phyloP scores from a whole-genome alignment of 2,113 vertebrate species.

The Phalacrocorax aristotelis region DNA sequence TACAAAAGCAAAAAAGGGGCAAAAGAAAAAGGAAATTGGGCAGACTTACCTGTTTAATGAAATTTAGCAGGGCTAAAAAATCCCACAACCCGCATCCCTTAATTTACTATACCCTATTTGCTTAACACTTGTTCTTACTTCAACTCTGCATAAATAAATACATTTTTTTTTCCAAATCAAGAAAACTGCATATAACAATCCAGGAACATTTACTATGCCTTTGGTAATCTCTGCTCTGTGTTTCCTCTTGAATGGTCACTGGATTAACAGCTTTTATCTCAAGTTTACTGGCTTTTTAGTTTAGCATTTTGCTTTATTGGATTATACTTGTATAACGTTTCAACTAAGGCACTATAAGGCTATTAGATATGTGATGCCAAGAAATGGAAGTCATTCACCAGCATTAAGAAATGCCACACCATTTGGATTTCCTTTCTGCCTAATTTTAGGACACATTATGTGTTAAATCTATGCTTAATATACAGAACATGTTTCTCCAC shows the following conservation, averaged over 20 bases:
- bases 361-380: not conserved
- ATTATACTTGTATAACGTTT: not conserved
- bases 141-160: not conserved
- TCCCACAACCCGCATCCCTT: accelerated
- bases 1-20: accelerated
- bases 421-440: not conserved
- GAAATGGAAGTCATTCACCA: not conserved
- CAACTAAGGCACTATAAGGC: not conserved
- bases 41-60: not conserved
- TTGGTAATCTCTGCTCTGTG: not conserved
- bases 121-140: not conserved
- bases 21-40: not conserved
- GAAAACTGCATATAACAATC: not conserved
- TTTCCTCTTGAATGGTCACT: not conserved
- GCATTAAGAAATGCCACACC: not conserved
- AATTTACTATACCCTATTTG: not conserved
- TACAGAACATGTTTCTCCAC: not conserved
- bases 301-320: not conserved
- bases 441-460: not conserved
- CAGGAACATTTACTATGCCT: not conserved
- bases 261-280: constrained; percentile 4
- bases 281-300: not conserved
- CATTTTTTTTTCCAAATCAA: not conserved
- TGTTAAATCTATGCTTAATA: not conserved
- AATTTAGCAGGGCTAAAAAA: not conserved